Evolutionary conservation across 2,888 invertebrate species (phyloP), one percentile per base, ranked within the genome.

Genomic region (Ommatoiulus sabulosus): DNA sequence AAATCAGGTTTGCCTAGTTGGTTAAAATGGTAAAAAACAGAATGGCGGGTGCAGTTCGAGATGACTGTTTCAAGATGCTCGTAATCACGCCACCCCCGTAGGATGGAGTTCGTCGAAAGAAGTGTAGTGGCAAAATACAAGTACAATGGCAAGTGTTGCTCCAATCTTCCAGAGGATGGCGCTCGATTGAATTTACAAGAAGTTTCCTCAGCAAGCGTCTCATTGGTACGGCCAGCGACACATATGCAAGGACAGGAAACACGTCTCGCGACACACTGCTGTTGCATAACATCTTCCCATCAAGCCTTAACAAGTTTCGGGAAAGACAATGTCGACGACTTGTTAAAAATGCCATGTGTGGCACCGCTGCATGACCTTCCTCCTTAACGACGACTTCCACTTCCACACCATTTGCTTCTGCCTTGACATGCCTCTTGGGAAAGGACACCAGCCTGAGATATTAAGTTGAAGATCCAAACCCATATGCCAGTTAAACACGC

Each of bases 61-160:
- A 35, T 24, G 35, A 35, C n/a, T 7, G 6, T 20, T 5, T 15
- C 35, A 15, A 12, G 35, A 35, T 80, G 24, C 80, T 35, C 15
- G 35, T 15, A 35, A 80, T 35, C 12, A 35, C 15, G 35, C 35
- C 80, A 43, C 24, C 80, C 15, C 80, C 80, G 8, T 8, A 10
- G 12, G 80, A 80, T 35, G 15, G 20, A 35, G 80, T 15, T 80
- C 24, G 80, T 2, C 80, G 80, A 80, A 52, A 80, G 12, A 72
- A 15, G 80, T 35, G 80, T 24, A 15, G 80, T 43, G 80, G 80
- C 80, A 80, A 80, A 80, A 80, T 80, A 24, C 80, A 80, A 80
- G 35, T 43, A 80, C 35, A 80, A 80, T 24, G 80, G 80, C 80
- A 24, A 80, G 24, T 80, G 80, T 80, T 80, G 80, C 35, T 80